Evolutionary conservation across 2,113 vertebrate genomes (phyloP).

Genomic region (Zosterops japonicus): DNA sequence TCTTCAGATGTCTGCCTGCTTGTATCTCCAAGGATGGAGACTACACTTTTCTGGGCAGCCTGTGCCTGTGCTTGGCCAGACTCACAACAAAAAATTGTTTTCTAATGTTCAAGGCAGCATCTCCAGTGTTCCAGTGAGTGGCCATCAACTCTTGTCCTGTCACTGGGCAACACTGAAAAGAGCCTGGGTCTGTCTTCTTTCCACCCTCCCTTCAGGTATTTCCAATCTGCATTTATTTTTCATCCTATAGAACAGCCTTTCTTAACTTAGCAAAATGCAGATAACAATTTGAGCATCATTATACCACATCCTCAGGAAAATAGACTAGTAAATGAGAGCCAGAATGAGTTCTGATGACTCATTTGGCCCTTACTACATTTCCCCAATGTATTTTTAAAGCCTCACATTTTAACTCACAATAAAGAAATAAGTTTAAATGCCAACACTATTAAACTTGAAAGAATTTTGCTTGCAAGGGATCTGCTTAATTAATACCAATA

Average conservation of each 20-base stretch:
- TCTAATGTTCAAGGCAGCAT: not conserved
- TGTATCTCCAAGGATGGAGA: not conserved
- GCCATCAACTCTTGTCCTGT: not conserved
- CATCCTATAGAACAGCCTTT: not conserved
- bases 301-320: not conserved
- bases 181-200: not conserved
- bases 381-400: constrained; percentile 16
- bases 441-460: not conserved
- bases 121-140: not conserved
- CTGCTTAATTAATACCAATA: not conserved
- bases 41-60: not conserved
- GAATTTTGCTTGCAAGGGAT: not conserved
- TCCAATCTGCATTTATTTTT: not conserved
- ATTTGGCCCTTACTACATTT: not conserved
- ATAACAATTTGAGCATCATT: not conserved
- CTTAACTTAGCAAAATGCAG: not conserved
- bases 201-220: not conserved
- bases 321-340: not conserved
- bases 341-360: constrained; percentile 4
- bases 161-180: not conserved
- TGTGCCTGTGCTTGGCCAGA: not conserved
- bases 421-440: not conserved
- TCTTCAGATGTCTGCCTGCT: not conserved
- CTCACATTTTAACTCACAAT: not conserved
- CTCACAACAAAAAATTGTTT: not conserved